Percentiles rank a stretch among this genome's conserved stretches.
Evolutionary conservation across 2,113 vertebrate genomes (phyloP).

Genomic region (Cisticola juncidis): DNA sequence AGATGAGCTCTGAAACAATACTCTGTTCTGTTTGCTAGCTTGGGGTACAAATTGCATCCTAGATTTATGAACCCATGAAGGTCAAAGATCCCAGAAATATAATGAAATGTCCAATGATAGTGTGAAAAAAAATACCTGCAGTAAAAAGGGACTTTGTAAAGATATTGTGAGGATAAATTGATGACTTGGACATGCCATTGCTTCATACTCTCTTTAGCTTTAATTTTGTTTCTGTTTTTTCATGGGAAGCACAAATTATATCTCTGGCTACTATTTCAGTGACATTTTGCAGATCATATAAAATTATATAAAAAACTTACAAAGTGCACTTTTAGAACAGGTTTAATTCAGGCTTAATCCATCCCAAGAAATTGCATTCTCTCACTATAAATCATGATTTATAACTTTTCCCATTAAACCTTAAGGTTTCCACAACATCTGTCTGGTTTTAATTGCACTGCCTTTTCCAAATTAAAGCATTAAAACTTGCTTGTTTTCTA

Average conservation of each 20-base stretch:
- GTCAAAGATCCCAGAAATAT: neutral
- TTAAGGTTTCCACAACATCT: slow-evolving; percentile 13
- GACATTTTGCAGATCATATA: neutral
- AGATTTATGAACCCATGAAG: neutral
- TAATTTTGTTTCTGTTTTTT: neutral
- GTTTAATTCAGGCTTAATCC: slow-evolving; percentile 8
- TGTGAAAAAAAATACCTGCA: neutral
- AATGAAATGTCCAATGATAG: neutral
- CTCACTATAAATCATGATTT: slow-evolving; percentile 37
- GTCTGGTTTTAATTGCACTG: slow-evolving; percentile 12
- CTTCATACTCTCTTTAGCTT: neutral
- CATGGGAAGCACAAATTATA: neutral
- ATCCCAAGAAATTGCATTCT: slow-evolving; percentile 10
- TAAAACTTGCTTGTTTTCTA: neutral
- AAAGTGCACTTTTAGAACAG: neutral
- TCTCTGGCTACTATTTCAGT: neutral
- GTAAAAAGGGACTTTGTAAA: neutral
- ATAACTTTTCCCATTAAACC: neutral
- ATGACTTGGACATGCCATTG: neutral
- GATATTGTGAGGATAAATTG: neutral
- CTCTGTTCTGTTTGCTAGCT: neutral
- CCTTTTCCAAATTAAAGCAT: slow-evolving; percentile 1
- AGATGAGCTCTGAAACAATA: neutral
- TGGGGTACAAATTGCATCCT: neutral
- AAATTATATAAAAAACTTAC: neutral